These are phyloP conservation scores for Phortica variegata DNA, from an alignment of 1,140 invertebrate genomes.

Conservation along the genomic window DNA sequence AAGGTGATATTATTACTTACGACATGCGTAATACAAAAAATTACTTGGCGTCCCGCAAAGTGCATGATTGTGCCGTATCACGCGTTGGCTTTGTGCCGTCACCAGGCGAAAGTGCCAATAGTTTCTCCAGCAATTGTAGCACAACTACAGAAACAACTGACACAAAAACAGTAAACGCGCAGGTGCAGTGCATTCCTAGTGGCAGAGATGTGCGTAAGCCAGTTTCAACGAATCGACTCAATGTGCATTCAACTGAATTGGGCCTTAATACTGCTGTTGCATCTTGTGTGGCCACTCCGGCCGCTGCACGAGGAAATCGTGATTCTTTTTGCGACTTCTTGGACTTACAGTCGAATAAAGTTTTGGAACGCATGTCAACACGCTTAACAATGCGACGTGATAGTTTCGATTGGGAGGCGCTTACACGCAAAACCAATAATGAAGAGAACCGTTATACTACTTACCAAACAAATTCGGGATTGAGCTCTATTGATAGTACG, in stretches of 20 bases:
- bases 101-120: constrained; percentile 21
- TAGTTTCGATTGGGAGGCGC: constrained; percentile 49
- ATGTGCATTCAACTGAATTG: constrained; percentile 18
- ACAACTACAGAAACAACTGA: constrained; percentile 15
- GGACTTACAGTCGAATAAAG: constrained; percentile 28
- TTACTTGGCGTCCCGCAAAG: constrained; percentile 25
- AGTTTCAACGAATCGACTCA: constrained; percentile 24
- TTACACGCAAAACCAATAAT: constrained; percentile 16
- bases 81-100: constrained; percentile 46
- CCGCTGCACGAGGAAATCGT: constrained; percentile 16
- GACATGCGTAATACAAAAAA: constrained; percentile 44
- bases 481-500: constrained; percentile 16
- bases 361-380: constrained; percentile 37
- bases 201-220: constrained; percentile 36
- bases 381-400: constrained; percentile 32
- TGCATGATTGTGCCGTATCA: constrained; percentile 38
- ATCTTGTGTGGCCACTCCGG: constrained; percentile 7
- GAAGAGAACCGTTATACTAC: constrained; percentile 25
- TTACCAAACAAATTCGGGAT: constrained; percentile 7
- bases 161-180: neutral
- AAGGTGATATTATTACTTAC: constrained; percentile 50
- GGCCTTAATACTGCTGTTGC: constrained; percentile 6
- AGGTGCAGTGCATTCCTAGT: constrained; percentile 21
- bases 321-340: constrained; percentile 54
- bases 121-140: constrained; percentile 23